Conservation (phyloP, 2,888 invertebrate genomes). For the Polyommatus iphigenia region DNA sequence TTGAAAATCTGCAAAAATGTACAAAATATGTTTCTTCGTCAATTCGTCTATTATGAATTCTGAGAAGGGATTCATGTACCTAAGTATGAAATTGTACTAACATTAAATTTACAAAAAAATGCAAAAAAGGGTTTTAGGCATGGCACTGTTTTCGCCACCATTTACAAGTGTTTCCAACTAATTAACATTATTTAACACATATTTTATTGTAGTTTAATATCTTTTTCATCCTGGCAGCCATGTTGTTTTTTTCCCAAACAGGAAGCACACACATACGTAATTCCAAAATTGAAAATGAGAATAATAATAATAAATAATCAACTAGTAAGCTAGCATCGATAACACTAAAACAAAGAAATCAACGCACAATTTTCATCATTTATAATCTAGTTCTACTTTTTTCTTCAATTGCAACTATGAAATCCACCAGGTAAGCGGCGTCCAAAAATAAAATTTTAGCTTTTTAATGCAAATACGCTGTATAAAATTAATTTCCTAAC, state of each 20-base stretch:
- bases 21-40: conserved; percentile 23
- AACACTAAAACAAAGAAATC: conserved; percentile 45
- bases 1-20: conserved; percentile 20
- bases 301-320: conserved; percentile 40
- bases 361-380: conserved; percentile 65
- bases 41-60: background rate
- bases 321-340: conserved; percentile 60
- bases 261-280: conserved; percentile 65
- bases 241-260: conserved; percentile 53
- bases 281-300: conserved; percentile 34
- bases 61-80: background rate
- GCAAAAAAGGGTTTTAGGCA: conserved; percentile 11
- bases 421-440: conserved; percentile 79
- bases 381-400: conserved; percentile 81
- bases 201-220: conserved; percentile 10
- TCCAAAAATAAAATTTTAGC: conserved; percentile 62
- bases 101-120: conserved; percentile 4
- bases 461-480: conserved; percentile 39
- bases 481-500: background rate
- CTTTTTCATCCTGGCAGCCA: conserved; percentile 4
- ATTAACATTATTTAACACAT: background rate
- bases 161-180: background rate
- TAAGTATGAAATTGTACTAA: background rate
- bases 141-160: background rate
- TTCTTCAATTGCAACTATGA: conserved; percentile 78